Evolutionary conservation across 1,140 invertebrate species (phyloP).

Genomic region (Hetaerina americana): DNA sequence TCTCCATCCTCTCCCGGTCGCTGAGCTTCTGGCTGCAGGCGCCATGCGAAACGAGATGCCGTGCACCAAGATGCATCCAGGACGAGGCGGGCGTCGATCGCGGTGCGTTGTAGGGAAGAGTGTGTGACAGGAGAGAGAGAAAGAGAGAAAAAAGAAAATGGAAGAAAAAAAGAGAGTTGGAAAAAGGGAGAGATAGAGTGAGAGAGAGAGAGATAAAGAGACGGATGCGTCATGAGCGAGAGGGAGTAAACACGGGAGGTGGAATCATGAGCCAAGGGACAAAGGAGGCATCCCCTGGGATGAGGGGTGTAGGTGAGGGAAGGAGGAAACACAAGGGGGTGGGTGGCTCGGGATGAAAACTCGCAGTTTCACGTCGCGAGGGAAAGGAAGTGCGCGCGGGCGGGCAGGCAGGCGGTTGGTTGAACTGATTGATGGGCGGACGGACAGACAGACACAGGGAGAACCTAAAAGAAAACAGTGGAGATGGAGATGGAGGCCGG

Average conservation of each 20-base stretch:
- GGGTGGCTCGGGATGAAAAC: background rate
- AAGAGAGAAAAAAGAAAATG: background rate
- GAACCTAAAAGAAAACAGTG: background rate
- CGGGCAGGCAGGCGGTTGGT: background rate
- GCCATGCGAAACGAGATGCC: too few relatives aligned
- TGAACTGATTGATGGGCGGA: background rate
- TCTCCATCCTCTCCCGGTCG: constrained; percentile 19
- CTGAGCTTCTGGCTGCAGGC: constrained; percentile 17
- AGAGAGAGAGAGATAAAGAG: background rate
- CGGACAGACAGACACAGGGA: background rate
- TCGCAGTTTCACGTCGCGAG: background rate
- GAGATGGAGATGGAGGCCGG: too few relatives aligned
- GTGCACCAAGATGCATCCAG: too few relatives aligned
- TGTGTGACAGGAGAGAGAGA: background rate
- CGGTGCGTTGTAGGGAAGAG: background rate
- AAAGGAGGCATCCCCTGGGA: too few relatives aligned
- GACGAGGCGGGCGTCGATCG: background rate
- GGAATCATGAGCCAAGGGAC: too few relatives aligned
- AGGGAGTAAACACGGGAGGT: background rate
- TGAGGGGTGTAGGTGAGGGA: too few relatives aligned
- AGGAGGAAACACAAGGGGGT: too few relatives aligned
- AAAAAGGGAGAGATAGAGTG: background rate
- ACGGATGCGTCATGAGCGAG: background rate
- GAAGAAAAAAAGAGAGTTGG: background rate
- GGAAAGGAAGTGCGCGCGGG: background rate